These are phyloP conservation scores for Himalopsyche kuldschensis DNA, from an alignment of 2,888 invertebrate species.

Conservation along the genomic window DNA sequence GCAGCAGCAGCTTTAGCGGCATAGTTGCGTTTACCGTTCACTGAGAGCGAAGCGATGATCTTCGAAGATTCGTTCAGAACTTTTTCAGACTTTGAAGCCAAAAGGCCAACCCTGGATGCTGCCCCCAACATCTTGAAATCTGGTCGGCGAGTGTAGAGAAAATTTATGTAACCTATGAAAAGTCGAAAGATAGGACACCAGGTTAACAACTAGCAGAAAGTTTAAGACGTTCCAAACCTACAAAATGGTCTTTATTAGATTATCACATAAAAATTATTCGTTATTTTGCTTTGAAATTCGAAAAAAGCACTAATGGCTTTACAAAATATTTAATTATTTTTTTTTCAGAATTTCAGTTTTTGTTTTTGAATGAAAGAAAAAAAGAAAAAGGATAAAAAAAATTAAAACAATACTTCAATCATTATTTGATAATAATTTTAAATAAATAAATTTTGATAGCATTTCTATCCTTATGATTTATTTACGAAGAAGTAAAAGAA, in stretches of 20 bases:
- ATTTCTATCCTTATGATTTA: too few species aligned
- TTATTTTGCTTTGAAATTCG: too few species aligned
- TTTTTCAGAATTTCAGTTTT: too few species aligned
- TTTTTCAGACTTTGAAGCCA: conserved; percentile 57
- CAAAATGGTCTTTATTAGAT: neutral
- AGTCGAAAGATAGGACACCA: conserved; percentile 20
- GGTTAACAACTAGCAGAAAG: conserved; percentile 7
- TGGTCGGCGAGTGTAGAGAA: conserved; percentile 30
- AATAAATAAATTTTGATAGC: too few species aligned
- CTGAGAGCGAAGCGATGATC: conserved; percentile 25
- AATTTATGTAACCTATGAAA: conserved; percentile 38
- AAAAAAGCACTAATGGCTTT: too few species aligned
- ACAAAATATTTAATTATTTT: too few species aligned
- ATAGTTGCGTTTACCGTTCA: conserved; percentile 30
- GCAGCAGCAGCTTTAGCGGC: conserved; percentile 33
- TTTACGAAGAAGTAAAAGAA: too few species aligned
- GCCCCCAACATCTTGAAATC: conserved; percentile 34
- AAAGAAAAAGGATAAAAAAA: too few species aligned
- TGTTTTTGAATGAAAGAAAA: too few species aligned
- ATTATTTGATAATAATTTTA: too few species aligned
- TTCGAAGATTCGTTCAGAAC: conserved; percentile 37
- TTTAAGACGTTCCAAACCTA: neutral
- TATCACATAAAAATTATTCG: too few species aligned
- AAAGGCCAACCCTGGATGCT: conserved; percentile 53
- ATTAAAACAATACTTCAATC: too few species aligned